Base-by-base conservation (phyloP, 2,888 invertebrate genomes). In the Anoplius nigerrimus region DNA sequence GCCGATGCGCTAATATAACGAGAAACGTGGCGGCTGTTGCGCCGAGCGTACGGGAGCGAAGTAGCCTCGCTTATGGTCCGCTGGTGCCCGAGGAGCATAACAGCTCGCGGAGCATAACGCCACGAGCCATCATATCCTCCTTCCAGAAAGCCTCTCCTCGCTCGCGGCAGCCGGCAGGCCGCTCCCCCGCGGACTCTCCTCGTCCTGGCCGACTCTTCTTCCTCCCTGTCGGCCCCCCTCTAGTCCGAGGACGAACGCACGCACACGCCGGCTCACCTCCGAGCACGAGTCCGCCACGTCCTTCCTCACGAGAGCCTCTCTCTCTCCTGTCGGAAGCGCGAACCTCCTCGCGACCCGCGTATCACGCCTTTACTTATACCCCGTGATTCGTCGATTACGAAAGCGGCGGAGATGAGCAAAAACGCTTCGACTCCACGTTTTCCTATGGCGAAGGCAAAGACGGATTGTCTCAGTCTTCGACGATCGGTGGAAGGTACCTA, bases 101-200 rank as follows among this genome's bases (percentile, higher is more conserved):
- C 87, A 84, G 84, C 80, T 84, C 86, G 86, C 87, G 85, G 86
- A 86, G 86, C 87, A 87, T 87, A 86, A 87, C 87, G 87, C 87
- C 87, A 87, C 87, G 87, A 87, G 87, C 87, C 87, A 87, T 86
- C 87, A 85, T 87, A 87, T 87, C 87, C 86, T 86, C 86, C 85
- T 86, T 85, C 86, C 82, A 84, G 84, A 84, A 84, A 84, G 69
- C 72, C 60, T 60, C 53, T 58, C 51, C 63, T 46, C 27, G 16
- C 53, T 16, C 61, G 66, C 48, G 59, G 16, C 67, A 21, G 46
- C 58, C 53, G 60, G 59, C 24, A 56, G 55, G 56, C 22, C 21
- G 42, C 34, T 34, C 34, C 48, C 57, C 21, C 15, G 56, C 46
- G 18, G 43, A 61, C 16, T 2, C 58, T 45, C 66, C 43, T 60